Evolutionary conservation across 30 jellyfish, hydroid and myxozoan genomes (phyloP).

Genomic region (Turritopsis rubra): DNA sequence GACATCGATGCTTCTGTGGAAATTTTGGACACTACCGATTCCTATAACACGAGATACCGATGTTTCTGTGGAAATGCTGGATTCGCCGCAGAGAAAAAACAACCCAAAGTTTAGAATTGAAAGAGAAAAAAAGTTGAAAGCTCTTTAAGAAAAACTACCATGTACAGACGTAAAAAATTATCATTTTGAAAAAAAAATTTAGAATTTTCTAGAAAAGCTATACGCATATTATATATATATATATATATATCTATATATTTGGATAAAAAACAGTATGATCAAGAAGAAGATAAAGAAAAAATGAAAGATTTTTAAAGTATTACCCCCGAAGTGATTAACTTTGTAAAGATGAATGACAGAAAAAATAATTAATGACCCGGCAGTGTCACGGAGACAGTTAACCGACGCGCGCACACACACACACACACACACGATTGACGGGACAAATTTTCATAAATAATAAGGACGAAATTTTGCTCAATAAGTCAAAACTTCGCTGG

Average conservation of each 20-base stretch:
- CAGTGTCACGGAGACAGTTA: too few species aligned
- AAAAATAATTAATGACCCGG: too few species aligned
- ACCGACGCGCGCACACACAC: too few species aligned
- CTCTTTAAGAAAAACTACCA: neutral
- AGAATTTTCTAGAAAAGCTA: neutral
- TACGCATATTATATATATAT: neutral
- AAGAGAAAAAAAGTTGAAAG: neutral
- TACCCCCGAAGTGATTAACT: neutral
- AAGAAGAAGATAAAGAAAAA: neutral
- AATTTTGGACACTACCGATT: too few species aligned
- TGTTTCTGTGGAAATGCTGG: too few species aligned
- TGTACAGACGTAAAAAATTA: neutral
- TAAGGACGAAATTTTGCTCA: neutral
- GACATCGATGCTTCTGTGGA: too few species aligned
- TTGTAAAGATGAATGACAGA: neutral
- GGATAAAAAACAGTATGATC: neutral
- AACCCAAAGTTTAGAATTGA: too few species aligned
- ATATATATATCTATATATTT: neutral
- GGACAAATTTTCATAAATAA: too few species aligned
- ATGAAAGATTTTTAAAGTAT: neutral
- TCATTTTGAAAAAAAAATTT: too few species aligned
- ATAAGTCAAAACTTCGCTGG: neutral
- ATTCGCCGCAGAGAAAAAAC: too few species aligned
- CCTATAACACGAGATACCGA: too few species aligned
- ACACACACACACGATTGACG: too few species aligned